Evolutionary conservation across 1,140 invertebrate genomes (phyloP).

Genomic region (Pseudomyrmex concolor): DNA sequence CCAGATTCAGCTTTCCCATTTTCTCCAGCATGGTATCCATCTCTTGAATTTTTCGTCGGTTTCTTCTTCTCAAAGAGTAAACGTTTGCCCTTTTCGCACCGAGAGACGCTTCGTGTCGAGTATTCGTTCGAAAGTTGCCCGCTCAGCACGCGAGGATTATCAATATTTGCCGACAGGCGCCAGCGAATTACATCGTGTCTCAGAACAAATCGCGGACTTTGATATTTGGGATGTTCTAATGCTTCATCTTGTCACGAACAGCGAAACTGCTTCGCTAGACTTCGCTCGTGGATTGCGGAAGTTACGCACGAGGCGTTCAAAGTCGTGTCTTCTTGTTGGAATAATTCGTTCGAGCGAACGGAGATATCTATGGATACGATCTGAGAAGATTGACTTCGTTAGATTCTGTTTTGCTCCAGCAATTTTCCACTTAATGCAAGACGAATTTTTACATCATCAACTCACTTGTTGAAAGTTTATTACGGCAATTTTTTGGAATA

Average conservation of each 20-base stretch:
- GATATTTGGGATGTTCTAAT: background rate
- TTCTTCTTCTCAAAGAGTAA: conserved; percentile 5
- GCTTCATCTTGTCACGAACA: background rate
- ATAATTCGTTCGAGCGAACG: background rate
- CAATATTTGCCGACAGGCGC: conserved; percentile 46
- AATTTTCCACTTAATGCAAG: background rate
- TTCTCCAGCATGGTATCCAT: conserved; percentile 84
- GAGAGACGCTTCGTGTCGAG: background rate
- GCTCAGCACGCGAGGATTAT: background rate
- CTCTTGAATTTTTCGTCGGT: conserved; percentile 63
- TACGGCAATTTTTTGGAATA: background rate
- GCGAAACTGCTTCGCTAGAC: background rate
- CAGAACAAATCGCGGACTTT: background rate
- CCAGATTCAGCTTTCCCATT: conserved; percentile 84
- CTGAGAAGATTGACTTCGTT: background rate
- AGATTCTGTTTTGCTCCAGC: background rate
- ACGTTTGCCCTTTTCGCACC: background rate
- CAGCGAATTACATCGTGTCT: conserved; percentile 34
- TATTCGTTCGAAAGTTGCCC: background rate
- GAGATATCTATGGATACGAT: conserved; percentile 7
- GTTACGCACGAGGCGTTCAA: background rate
- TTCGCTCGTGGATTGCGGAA: conserved; percentile 7
- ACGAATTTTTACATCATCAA: background rate
- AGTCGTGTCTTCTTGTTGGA: background rate
- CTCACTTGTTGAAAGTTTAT: too few species aligned